Evolutionary conservation across 1,140 invertebrate species (phyloP).

Genomic region (Chymomyza costata): DNA sequence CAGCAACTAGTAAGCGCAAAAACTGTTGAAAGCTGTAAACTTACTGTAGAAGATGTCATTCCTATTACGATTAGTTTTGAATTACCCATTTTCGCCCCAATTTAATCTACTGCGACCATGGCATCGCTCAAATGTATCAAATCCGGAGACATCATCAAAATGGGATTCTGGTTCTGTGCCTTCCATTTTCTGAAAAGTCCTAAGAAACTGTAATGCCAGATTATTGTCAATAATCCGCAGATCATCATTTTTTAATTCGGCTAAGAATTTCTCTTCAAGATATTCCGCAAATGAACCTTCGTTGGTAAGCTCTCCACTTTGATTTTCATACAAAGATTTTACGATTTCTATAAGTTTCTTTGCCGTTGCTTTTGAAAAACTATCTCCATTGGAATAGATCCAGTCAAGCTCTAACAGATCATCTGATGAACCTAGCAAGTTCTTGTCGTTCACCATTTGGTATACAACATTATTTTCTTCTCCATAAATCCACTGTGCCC

Average conservation of each 20-base stretch:
- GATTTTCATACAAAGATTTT: not conserved
- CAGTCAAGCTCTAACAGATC: conserved; percentile 41
- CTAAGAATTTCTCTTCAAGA: conserved; percentile 27
- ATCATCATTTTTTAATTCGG: not conserved
- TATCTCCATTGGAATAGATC: conserved; percentile 54
- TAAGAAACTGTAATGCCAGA: conserved; percentile 72
- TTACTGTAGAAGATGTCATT: too few relatives aligned
- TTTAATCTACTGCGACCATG: conserved; percentile 77
- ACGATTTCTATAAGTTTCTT: conserved; percentile 24
- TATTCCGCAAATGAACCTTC: conserved; percentile 72
- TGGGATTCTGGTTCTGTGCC: conserved; percentile 77
- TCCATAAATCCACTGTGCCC: conserved; percentile 87
- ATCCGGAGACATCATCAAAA: conserved; percentile 77
- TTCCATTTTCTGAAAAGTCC: conserved; percentile 77
- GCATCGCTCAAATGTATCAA: conserved; percentile 77
- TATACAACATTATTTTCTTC: conserved; percentile 83
- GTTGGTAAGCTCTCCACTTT: conserved; percentile 28
- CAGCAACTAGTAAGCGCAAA: conserved; percentile 78
- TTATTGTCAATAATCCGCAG: conserved; percentile 14
- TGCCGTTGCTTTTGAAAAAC: conserved; percentile 17
- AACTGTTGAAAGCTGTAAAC: conserved; percentile 28
- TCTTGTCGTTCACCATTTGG: conserved; percentile 76
- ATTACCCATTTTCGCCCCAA: conserved; percentile 80
- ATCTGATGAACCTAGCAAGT: conserved; percentile 73
- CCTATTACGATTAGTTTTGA: conserved; percentile 40